Conservation (phyloP, 35 echinoderm and acorn worm genomes). For the Holothuria glaberrima region DNA sequence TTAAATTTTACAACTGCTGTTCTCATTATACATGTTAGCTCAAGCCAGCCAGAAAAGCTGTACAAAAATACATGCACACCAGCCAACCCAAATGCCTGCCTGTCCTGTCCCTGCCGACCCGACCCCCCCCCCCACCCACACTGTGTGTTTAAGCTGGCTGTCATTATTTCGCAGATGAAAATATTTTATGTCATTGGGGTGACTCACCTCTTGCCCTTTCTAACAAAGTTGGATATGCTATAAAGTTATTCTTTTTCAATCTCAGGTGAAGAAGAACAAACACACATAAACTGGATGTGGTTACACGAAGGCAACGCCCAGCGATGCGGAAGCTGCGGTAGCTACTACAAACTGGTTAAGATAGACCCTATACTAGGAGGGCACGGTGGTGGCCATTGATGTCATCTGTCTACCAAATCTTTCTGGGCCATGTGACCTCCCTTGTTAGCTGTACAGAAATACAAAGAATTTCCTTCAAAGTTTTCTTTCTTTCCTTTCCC, state of each 20-base stretch:
- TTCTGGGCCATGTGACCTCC: slow-evolving; percentile 34
- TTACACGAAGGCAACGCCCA: slow-evolving; percentile 87
- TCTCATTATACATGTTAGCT: too few species aligned
- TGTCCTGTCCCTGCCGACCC: too few species aligned
- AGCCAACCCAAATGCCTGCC: too few species aligned
- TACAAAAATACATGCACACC: too few species aligned
- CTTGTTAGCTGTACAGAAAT: slow-evolving; percentile 6
- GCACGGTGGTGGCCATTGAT: slow-evolving; percentile 43
- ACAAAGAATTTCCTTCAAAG: not conserved
- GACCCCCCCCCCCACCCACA: too few species aligned
- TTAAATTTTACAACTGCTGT: too few species aligned
- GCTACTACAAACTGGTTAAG: slow-evolving; percentile 45
- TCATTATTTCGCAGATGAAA: too few species aligned
- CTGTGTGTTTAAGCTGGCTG: too few species aligned
- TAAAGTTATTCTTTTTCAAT: not conserved
- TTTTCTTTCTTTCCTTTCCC: too few species aligned
- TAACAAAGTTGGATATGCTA: not conserved
- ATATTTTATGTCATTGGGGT: too few species aligned
- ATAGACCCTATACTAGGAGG: slow-evolving; percentile 49
- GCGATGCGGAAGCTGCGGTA: slow-evolving; percentile 66
- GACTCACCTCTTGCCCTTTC: too few species aligned
- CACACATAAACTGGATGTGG: slow-evolving; percentile 97
- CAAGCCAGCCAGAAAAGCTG: too few species aligned
- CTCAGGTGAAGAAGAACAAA: slow-evolving; percentile 97
- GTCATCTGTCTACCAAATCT: not conserved